Base-by-base conservation (phyloP, 2,113 vertebrate species). In the Hydrolagus affinis region DNA sequence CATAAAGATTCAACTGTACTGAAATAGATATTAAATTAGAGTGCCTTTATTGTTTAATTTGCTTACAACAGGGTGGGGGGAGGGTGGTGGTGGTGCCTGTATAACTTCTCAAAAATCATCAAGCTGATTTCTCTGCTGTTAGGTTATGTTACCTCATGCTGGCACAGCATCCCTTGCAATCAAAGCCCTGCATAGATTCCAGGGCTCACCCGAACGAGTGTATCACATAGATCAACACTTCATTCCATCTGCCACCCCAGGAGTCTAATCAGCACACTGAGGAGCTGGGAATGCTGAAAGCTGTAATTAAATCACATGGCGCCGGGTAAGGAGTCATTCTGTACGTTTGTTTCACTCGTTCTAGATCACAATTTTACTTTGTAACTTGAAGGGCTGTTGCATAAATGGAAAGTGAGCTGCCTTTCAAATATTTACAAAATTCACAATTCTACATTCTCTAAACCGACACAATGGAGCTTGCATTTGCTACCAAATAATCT, bases 1-100 rank as follows among this genome's bases (percentile, higher is more conserved):
- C 94, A 95, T 95, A 94, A 93, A 95, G 93, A 95, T 95, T 95
- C 94, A 92, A 95, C 93, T 93, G 94, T 90, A 93, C 91, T 94
- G 94, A 95, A 95, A 95, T 93, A 94, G 93, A 93, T 93, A 92
- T 91, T 92, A 91, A 94, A 94, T 95, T 95, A 95, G 91, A 92
- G 93, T 92, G 91, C 92, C 93, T 94, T 94, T 95, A 93, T 94
- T 93, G 94, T 94, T 94, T 94, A 94, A 95, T 95, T 94, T 94
- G 90, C 91, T 91, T 92, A 89, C 92, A 92, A 93, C 92, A 92
- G 90, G 92, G 75, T 44, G 44, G 44, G 44, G 44, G 44, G 44
- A 44, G 44, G 44, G 44, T 44, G 94, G 94, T 94, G 93, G 92
- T 93, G 93, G 94, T 95, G 93, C 94, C 94, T 94, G 92, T 90